Percentiles rank a stretch among this genome's conserved stretches.
phyloP scores from a whole-genome alignment of 2,797 vertebrate genomes.

The Artibeus jamaicensis region DNA sequence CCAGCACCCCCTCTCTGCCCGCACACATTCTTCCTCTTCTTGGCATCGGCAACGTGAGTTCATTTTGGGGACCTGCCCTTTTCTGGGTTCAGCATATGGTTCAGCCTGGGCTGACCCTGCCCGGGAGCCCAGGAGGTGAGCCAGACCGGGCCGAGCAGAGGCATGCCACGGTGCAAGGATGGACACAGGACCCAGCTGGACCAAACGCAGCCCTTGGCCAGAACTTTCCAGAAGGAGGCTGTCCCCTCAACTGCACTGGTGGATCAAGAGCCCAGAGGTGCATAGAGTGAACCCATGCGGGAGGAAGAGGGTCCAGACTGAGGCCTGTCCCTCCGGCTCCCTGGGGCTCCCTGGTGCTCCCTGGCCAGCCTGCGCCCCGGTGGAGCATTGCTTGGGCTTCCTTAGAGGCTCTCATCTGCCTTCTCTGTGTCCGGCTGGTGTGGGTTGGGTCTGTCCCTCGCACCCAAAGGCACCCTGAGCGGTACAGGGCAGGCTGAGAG shows the following conservation, averaged over 20 bases:
- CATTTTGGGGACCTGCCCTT: background rate
- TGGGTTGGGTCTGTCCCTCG: background rate
- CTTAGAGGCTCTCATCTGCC: fast-evolving
- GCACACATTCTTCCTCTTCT: fast-evolving
- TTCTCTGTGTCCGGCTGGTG: background rate
- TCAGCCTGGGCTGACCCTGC: background rate
- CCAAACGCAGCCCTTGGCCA: background rate
- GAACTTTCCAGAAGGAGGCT: background rate
- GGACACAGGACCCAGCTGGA: background rate
- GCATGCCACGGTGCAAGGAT: fast-evolving
- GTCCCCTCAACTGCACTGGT: background rate
- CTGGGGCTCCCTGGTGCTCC: background rate
- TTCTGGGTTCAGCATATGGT: background rate
- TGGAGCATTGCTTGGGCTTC: background rate
- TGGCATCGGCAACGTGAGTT: background rate
- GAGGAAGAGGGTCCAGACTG: background rate
- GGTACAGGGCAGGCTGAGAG: fast-evolving
- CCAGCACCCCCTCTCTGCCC: fast-evolving
- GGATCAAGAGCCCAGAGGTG: background rate
- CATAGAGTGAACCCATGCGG: fast-evolving
- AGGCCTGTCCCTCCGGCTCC: fast-evolving
- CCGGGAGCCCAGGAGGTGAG: background rate
- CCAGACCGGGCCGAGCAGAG: too few relatives aligned
- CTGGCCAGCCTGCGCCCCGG: background rate
- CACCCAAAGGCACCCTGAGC: background rate